Conservation (phyloP, 2,113 vertebrate genomes). For the Alexandromys fortis region DNA sequence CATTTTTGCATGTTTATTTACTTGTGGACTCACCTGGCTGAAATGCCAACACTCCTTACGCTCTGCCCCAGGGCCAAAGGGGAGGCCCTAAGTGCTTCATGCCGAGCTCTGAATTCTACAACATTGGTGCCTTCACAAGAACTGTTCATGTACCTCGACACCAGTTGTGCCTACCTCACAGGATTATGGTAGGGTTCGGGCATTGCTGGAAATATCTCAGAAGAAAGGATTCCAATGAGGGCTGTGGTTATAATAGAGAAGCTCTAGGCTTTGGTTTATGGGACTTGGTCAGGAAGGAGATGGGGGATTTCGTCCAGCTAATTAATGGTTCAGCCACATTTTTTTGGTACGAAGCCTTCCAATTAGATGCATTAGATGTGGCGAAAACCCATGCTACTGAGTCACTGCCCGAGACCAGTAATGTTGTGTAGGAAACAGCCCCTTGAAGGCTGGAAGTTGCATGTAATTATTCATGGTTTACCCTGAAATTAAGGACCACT, state of each 20-base stretch:
- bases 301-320: background rate
- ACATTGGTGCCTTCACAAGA: background rate
- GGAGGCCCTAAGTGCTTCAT: background rate
- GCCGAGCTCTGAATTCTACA: background rate
- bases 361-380: background rate
- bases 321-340: background rate
- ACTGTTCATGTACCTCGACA: background rate
- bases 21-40: background rate
- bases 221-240: background rate
- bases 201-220: background rate
- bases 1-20: background rate
- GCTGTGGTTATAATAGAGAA: background rate
- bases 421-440: background rate
- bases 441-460: background rate
- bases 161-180: background rate
- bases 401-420: background rate
- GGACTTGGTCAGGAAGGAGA: background rate
- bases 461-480: background rate
- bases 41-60: background rate
- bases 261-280: slow-evolving; percentile 22
- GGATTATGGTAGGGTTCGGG: background rate
- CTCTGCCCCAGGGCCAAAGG: background rate
- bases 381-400: background rate
- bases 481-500: slow-evolving; percentile 33
- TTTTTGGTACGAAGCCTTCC: slow-evolving; percentile 18